Base-by-base conservation (phyloP, 1,140 invertebrate species). In the Brachionus rubens region DNA sequence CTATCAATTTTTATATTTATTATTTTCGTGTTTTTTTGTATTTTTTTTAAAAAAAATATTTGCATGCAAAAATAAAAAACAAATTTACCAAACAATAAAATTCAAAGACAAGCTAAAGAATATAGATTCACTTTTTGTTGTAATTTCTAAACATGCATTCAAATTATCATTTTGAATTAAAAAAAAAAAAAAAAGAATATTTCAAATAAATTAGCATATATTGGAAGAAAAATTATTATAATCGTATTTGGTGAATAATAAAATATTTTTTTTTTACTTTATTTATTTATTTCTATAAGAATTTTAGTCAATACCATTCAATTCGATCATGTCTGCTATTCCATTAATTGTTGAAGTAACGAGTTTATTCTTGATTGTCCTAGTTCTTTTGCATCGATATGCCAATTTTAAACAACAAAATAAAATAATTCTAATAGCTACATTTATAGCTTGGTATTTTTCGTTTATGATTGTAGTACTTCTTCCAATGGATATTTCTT, bases 391-490 rank as follows among this genome's bases (percentile, higher is more conserved):
- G 1, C 93, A 93, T 82, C 89, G 91, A 82, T 99, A 98, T 89
- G 94, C 94, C 56, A 94, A 98, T 85, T 92, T 93, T 84, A 92
- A 91, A 82, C 89, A 91, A 79, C 94, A 99, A 78, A 91, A 96
- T 83, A 88, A 93, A 77, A 86, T 96, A 78, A 94, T 98, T 5
- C 97, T 94, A 12, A 81, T 95, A 9, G 91, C 93, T 40, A 95
- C 98, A 30, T 88, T 99, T 47, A 90, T 95, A 77, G 93, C 96
- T 77, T 99, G 96, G 96, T 97, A 94, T 83, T 98, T 99, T 85
- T 98, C 96, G 16, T 91, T 99, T 83, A 88, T 98, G 78, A 98
- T 98, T 81, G 93, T 98, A 80, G 97, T 98, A 82, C 90, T 97
- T 59, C 88, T 99, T 76, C 96, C 96, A 5, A 82, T 98, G 79